phyloP scores from a whole-genome alignment of 1,140 invertebrate species.

The Ruditapes philippinarum region DNA sequence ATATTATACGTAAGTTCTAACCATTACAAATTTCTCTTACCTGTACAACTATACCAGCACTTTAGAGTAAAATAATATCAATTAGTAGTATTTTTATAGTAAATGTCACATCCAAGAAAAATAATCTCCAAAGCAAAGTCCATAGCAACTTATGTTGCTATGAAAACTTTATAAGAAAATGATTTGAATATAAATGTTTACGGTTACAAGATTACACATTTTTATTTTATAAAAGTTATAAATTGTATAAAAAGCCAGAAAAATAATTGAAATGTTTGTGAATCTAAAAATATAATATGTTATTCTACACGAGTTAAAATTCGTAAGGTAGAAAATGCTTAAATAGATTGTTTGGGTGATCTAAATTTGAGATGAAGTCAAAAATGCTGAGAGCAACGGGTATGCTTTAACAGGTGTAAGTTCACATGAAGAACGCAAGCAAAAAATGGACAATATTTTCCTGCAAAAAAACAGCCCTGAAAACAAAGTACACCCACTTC shows the following conservation, averaged over 20 bases:
- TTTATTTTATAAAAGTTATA: background rate
- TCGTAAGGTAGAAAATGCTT: background rate
- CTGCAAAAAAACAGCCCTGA: slow-evolving; percentile 11
- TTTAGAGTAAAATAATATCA: slow-evolving; percentile 39
- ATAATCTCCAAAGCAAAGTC: background rate
- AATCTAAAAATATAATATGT: background rate
- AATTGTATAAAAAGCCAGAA: background rate
- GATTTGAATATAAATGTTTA: background rate
- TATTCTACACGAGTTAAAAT: background rate
- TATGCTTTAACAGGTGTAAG: background rate
- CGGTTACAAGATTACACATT: background rate
- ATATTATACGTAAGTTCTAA: background rate
- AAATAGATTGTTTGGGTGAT: background rate
- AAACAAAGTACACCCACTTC: slow-evolving; percentile 16
- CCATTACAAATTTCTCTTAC: slow-evolving; percentile 42
- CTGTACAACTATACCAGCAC: slow-evolving; percentile 23
- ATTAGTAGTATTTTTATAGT: too few species aligned
- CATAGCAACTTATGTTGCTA: background rate
- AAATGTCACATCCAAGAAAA: background rate
- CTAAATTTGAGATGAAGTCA: slow-evolving; percentile 18
- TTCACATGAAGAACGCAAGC: slow-evolving; percentile 50
- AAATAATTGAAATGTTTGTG: too few species aligned
- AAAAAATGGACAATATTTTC: background rate
- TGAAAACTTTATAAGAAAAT: background rate
- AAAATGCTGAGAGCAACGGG: slow-evolving; percentile 10